Base-by-base conservation (phyloP, 2,113 vertebrate species). In the Lonchura striata region DNA sequence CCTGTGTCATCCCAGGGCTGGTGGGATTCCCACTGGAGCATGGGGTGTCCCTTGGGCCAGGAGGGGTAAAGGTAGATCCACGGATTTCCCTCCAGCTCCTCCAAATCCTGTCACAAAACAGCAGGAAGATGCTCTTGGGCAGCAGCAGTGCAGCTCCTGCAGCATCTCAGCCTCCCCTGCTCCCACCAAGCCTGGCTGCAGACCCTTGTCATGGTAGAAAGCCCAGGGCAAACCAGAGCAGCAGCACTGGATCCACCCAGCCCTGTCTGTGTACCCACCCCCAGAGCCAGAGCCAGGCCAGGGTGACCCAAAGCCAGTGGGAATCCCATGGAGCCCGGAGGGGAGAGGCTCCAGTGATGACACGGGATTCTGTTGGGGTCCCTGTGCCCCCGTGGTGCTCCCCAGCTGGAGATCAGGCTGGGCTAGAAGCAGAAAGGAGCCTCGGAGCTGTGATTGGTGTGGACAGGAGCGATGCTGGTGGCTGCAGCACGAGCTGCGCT, bases 261-360 rank as follows among this genome's bases (percentile, higher is more conserved):
- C n/a, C 11, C 9, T 4, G 0, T 30, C 42, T 25, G 25, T 11
- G 33, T 4, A 2, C n/a, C 69, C 59, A 35, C 6, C 42, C 12
- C 33, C 18, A 2, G 33, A 22, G 22, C 53, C 47, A 17, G 74
- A 72, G 42, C 57, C 24, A 4, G 47, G 17, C 30, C 0, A 0
- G n/a, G 23, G 10, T 25, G 65, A 61, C 70, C 27, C 77, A 39
- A 68, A 76, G 10, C 0, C 0, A 49, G 64, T 2, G 1, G 49
- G 56, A 63, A 60, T 46, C 22, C 33, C 68, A 3, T 0, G 0
- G 30, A 0, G 0, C 60, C 41, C 41, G 1, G 6, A 77, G 78
- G n/a, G 60, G 52, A 24, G 39, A 39, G 44, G 10, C 16, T 78
- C 10, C 23, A 64, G 19, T 2, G 2, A 2, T 4, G 4, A 2